These are phyloP conservation scores for Thyatira batis DNA, from an alignment of 2,888 invertebrate genomes.

Conservation along the genomic window DNA sequence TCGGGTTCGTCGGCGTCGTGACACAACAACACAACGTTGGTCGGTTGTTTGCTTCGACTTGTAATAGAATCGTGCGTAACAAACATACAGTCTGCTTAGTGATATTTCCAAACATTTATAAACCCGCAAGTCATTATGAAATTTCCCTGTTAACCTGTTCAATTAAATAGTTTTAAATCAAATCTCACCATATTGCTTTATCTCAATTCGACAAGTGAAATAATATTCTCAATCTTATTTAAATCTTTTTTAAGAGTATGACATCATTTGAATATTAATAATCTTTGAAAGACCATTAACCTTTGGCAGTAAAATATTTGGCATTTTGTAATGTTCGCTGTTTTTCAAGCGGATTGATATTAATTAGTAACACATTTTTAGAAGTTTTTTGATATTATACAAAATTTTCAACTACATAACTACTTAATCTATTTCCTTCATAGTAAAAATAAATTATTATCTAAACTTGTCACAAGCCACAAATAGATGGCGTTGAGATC, in stretches of 20 bases:
- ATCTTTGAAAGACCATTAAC: slow-evolving; percentile 44
- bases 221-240: not conserved
- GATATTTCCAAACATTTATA: not conserved
- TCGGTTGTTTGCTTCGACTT: slow-evolving; percentile 5
- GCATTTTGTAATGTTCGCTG: slow-evolving; percentile 10
- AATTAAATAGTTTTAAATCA: too few species aligned
- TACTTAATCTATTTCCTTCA: too few species aligned
- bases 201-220: not conserved
- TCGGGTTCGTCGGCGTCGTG: slow-evolving; percentile 70
- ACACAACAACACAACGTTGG: slow-evolving; percentile 43
- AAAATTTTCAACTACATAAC: too few species aligned
- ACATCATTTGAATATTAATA: slow-evolving; percentile 32
- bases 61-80: not conserved
- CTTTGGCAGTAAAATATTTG: slow-evolving; percentile 31
- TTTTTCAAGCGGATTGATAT: not conserved
- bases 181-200: not conserved
- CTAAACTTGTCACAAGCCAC: not conserved
- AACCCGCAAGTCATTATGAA: not conserved
- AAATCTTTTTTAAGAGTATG: slow-evolving; percentile 24
- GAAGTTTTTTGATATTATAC: too few species aligned
- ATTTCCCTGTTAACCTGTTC: too few species aligned
- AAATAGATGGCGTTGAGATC: not conserved
- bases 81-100: not conserved
- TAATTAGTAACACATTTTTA: not conserved
- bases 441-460: not conserved